Base-by-base conservation (phyloP, 1,140 invertebrate genomes). In the Pachyrhynchus sulphureomaculatus region DNA sequence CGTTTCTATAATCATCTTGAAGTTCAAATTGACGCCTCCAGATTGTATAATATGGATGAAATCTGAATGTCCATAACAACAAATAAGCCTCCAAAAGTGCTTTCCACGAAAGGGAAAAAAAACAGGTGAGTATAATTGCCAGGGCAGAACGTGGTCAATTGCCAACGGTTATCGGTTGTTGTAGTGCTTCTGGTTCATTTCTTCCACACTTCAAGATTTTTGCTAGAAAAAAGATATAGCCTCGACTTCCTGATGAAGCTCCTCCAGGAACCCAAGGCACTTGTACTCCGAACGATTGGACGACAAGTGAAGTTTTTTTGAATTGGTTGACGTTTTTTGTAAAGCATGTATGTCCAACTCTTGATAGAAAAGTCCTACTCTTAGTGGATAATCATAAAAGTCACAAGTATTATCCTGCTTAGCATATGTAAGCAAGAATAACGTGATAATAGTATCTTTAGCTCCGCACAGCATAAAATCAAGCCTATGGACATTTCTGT, bases 131-230 rank as follows among this genome's bases (percentile, higher is more conserved):
- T n/a, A n/a, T n/a, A 45, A 45, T 73, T 18, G 59, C 66, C 23
- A 62, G 59, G 49, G 55, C 57, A 6, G 74, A 77, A 64, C 34
- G 69, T 39, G 75, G 73, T n/a, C 47, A 62, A 57, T 34, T 69
- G 45, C 64, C 63, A 15, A 71, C 68, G 17, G 62, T 67, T 9
- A 52, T 67, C 20, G 53, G 64, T 45, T 62, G 58, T 48, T 64
- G 51, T 18, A 57, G 26, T 33, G 54, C 54, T n/a, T 15, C 23
- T 33, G 70, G 59, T 62, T 71, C 20, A 23, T 49, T 21, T 58
- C 10, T 42, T 21, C 37, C 36, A 29, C 57, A 29, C 4, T 24
- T 42, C 13, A 18, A 42, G 9, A 37, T 51, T 24, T 60, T 49
- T 34, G 17, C 57, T 2, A 4, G 57, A 29, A 60, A 51, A 13